Evolutionary conservation across 2,888 invertebrate genomes (phyloP).

Genomic region (Plagodis pulveraria): DNA sequence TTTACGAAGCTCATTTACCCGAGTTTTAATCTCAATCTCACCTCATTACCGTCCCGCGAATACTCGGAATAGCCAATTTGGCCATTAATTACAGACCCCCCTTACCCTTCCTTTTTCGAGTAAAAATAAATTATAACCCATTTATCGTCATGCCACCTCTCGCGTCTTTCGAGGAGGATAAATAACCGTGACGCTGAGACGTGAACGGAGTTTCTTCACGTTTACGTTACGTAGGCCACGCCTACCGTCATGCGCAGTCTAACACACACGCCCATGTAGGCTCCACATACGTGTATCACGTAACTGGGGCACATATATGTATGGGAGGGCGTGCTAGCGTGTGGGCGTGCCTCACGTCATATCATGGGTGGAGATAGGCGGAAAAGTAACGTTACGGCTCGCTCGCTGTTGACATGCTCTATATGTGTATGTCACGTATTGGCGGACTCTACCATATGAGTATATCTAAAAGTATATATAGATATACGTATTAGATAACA

Average conservation of each 20-base stretch:
- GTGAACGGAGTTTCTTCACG: conserved; percentile 41
- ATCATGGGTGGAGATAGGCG: conserved; percentile 59
- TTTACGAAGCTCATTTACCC: conserved; percentile 75
- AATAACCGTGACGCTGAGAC: conserved; percentile 67
- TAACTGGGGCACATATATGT: conserved; percentile 54
- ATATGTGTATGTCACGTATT: conserved; percentile 13
- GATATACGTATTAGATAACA: too few relatives aligned
- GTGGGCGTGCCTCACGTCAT: conserved; percentile 68
- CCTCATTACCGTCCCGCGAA: conserved; percentile 82
- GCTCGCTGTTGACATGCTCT: conserved; percentile 33
- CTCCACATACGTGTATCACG: conserved; percentile 51
- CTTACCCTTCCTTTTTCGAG: conserved; percentile 79
- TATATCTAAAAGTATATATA: neutral
- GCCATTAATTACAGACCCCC: conserved; percentile 79
- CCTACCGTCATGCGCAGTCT: conserved; percentile 72
- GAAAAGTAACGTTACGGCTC: conserved; percentile 39
- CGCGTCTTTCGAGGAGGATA: conserved; percentile 48
- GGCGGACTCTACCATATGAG: neutral
- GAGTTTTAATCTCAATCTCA: conserved; percentile 83
- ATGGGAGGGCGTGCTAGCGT: conserved; percentile 65
- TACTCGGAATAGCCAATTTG: conserved; percentile 83
- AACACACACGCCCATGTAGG: conserved; percentile 64
- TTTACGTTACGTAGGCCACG: conserved; percentile 63
- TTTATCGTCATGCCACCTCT: conserved; percentile 69
- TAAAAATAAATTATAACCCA: conserved; percentile 85